Base-by-base conservation (phyloP, 2,888 invertebrate genomes). In the Acleris sparsana region DNA sequence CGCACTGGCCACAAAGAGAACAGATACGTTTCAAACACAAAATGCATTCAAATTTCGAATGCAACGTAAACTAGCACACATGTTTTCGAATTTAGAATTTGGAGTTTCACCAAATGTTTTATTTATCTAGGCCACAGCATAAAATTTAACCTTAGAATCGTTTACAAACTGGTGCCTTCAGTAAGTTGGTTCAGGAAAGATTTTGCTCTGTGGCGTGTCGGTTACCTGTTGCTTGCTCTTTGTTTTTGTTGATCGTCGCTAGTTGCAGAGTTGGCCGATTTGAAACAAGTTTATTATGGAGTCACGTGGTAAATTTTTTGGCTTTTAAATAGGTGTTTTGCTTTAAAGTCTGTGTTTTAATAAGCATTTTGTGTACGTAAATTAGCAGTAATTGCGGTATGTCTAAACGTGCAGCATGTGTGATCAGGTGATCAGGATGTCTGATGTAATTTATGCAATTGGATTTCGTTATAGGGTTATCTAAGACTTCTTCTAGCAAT, bases 211-310 rank as follows among this genome's bases (percentile, higher is more conserved):
- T 48, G 63, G 9, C 46, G 17, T 29, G 44, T 52, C 18, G 16
- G 56, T 44, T 43, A 51, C 87, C 86, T 87, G 87, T 87, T 87
- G 88, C 87, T 87, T 87, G 86, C 86, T 79, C 79, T 86, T 87
- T 87, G 87, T 86, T 86, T 87, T 87, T 86, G 87, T 87, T 87
- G 83, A 85, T 86, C 80, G 83, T 80, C n/a, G 57, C 69, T 80
- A 81, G 80, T 80, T 81, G 80, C 72, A 80, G 76, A 71, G 77
- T 73, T 76, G 79, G 76, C 75, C 70, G 70, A 75, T 82, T 77
- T 79, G 59, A 69, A 72, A 71, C 72, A 71, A 73, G 69, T 73
- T 73, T 71, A 72, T 70, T 72, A 69, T 48, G 58, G 62, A 67
- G 70, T 64, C 72, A 70, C 67, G 68, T 69, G 71, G 67, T 44